phyloP scores from a whole-genome alignment of 2,888 invertebrate species.

The Leptarthrus brevirostris region DNA sequence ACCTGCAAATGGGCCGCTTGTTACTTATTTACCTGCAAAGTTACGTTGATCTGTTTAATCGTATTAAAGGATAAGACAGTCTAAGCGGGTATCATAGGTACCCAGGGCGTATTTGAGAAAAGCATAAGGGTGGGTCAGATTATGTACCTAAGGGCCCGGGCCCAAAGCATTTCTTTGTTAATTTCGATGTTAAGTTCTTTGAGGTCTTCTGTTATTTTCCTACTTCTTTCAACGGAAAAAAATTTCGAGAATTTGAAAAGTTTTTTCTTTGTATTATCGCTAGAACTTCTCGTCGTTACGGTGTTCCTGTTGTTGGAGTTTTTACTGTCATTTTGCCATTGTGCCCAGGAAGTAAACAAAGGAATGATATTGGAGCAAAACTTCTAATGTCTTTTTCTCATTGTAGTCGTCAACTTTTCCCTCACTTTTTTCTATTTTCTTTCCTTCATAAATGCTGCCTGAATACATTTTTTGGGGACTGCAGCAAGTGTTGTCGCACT shows the following conservation, averaged over 20 bases:
- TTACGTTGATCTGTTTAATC: no score
- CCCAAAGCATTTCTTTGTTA: constrained; percentile 23
- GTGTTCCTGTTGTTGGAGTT: constrained; percentile 28
- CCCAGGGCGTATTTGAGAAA: no score
- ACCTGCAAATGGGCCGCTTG: constrained; percentile 13
- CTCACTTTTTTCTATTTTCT: constrained; percentile 16
- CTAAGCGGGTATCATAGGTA: no score
- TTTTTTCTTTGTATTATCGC: constrained; percentile 1
- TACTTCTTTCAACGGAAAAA: background rate
- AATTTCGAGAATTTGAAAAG: background rate
- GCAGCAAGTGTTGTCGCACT: constrained; percentile 6
- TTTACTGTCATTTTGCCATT: constrained; percentile 31
- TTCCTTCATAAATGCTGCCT: constrained; percentile 12
- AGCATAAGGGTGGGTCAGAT: no score
- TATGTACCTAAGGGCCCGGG: no score
- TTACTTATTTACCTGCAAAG: background rate
- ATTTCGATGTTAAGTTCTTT: constrained; percentile 18
- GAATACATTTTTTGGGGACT: background rate
- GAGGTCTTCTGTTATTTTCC: background rate
- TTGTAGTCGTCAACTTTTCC: constrained; percentile 1
- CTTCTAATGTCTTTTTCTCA: constrained; percentile 36
- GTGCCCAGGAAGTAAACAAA: constrained; percentile 39
- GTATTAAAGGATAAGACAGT: no score
- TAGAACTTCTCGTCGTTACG: constrained; percentile 5
- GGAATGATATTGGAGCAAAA: background rate